A percentile compares a stretch with the other conserved stretches of the same genome.
Evolutionary conservation across 2,888 invertebrate genomes (phyloP).

Genomic region (Pterostichus madidus): DNA sequence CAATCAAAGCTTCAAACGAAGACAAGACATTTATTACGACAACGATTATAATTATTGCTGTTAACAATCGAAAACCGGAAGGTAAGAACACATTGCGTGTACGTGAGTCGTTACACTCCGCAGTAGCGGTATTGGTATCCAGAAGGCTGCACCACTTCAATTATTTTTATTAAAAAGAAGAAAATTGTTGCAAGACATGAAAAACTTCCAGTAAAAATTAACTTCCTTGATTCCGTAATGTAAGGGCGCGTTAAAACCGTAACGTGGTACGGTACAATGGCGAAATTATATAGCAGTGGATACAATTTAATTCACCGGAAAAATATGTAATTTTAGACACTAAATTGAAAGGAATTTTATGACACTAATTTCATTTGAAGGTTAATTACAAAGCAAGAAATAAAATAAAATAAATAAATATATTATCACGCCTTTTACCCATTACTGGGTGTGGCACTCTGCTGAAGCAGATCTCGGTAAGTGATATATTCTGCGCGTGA

Average conservation of each 20-base stretch:
- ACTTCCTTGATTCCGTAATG: conserved; percentile 51
- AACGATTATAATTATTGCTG: conserved; percentile 55
- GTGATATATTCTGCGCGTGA: too few relatives aligned
- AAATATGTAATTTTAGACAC: conserved; percentile 23
- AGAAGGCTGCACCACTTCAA: conserved; percentile 51
- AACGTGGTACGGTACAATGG: conserved; percentile 44
- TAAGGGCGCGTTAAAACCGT: conserved; percentile 57
- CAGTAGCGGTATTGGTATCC: conserved; percentile 54
- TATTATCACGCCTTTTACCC: too few relatives aligned
- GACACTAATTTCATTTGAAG: background rate
- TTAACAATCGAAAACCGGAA: conserved; percentile 56
- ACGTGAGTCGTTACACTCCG: conserved; percentile 31
- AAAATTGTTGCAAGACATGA: conserved; percentile 54
- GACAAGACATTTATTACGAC: conserved; percentile 59
- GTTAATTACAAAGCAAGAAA: background rate
- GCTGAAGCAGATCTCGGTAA: too few relatives aligned
- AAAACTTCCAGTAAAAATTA: conserved; percentile 44
- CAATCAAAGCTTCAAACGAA: conserved; percentile 50
- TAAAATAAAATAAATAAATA: too few relatives aligned
- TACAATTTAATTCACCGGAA: conserved; percentile 10
- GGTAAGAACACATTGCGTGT: conserved; percentile 52
- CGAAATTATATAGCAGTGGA: conserved; percentile 1
- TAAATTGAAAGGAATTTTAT: conserved; percentile 29
- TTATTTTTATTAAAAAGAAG: conserved; percentile 62
- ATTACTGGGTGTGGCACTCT: too few relatives aligned